Conservation (phyloP, 2,113 vertebrate genomes). For the Dolichallabes microphthalmus region DNA sequence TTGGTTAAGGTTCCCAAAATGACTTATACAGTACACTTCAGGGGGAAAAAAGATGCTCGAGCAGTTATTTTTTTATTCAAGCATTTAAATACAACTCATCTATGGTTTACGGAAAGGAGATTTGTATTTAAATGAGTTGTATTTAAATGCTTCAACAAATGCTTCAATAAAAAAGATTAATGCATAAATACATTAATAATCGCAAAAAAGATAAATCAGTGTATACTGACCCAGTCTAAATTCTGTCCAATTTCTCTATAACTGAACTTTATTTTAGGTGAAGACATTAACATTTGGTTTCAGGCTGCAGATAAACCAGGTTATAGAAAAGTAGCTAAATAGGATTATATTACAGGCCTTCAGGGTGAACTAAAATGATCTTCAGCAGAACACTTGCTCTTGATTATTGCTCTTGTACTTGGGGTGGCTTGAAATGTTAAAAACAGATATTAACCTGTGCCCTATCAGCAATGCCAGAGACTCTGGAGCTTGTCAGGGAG, state of each 20-base stretch:
- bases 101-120: not conserved
- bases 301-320: not conserved
- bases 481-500: slow-evolving; percentile 7
- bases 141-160: no score
- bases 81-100: not conserved
- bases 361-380: slow-evolving; percentile 15
- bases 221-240: not conserved
- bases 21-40: not conserved
- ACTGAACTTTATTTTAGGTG: not conserved
- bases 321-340: not conserved
- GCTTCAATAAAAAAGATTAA: no score
- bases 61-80: not conserved
- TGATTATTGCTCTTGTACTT: slow-evolving; percentile 24
- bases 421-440: not conserved
- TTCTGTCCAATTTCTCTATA: not conserved
- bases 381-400: slow-evolving; percentile 6
- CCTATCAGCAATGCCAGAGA: slow-evolving; percentile 17
- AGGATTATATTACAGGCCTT: slow-evolving; percentile 17
- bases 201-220: not conserved
- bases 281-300: not conserved
- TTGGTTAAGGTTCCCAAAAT: not conserved
- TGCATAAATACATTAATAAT: no score
- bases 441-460: slow-evolving; percentile 18
- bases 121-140: no score
- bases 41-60: not conserved